Percentiles rank a stretch among this genome's conserved stretches.
phyloP scores from a whole-genome alignment of 2,113 vertebrate species.

The Ardeotis arabs region DNA sequence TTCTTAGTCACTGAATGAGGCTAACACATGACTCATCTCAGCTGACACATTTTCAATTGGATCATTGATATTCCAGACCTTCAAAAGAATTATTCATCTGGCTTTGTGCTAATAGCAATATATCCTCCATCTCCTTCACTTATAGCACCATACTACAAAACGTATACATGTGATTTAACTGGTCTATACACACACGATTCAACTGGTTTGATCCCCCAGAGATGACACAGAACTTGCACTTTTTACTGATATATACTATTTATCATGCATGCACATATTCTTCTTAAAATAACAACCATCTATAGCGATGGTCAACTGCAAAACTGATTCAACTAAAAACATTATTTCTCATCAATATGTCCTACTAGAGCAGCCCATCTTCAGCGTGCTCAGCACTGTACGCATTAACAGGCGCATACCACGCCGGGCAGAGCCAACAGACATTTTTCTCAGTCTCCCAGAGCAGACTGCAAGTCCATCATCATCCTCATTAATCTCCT shows the following conservation, averaged over 20 bases:
- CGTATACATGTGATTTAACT: background rate
- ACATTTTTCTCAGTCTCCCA: background rate
- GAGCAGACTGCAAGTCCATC: background rate
- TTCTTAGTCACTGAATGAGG: slow-evolving; percentile 61
- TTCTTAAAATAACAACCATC: background rate
- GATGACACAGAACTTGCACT: background rate
- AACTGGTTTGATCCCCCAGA: background rate
- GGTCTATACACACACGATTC: background rate
- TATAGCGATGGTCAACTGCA: background rate
- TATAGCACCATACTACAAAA: background rate
- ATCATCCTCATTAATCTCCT: background rate
- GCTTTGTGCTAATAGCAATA: background rate
- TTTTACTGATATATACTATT: background rate
- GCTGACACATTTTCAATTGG: slow-evolving; percentile 45
- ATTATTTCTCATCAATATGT: background rate
- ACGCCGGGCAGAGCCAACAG: background rate
- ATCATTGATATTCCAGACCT: slow-evolving; percentile 59
- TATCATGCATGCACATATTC: background rate
- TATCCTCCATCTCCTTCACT: background rate
- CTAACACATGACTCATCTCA: slow-evolving; percentile 68
- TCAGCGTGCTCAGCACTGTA: background rate
- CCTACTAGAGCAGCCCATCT: background rate
- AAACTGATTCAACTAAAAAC: background rate
- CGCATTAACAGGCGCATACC: accelerated
- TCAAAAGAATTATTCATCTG: slow-evolving; percentile 36